Evolutionary conservation across 2,797 vertebrate species (phyloP).

Genomic region (Cottoperca gobio): DNA sequence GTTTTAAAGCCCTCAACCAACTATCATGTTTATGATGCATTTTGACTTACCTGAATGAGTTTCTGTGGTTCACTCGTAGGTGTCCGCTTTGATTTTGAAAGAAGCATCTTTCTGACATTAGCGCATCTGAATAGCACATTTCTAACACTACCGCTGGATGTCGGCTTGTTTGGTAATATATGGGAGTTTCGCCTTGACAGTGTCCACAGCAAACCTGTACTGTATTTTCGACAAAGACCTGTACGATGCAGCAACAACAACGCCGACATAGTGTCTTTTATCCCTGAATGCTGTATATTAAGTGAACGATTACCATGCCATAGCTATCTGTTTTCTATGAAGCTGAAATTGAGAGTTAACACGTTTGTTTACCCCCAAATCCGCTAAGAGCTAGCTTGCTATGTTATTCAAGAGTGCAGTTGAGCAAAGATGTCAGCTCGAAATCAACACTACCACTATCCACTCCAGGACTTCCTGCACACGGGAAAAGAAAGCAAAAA

Average conservation of each 20-base stretch:
- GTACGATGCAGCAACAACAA: constrained; percentile 67
- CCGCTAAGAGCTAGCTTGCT: constrained; percentile 22
- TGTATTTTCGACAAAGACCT: constrained; percentile 61
- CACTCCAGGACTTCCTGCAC: not conserved
- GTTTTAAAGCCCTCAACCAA: not conserved
- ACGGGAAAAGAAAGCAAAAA: not conserved
- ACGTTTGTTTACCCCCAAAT: constrained; percentile 43
- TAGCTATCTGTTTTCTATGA: not conserved
- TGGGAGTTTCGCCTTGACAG: constrained; percentile 49
- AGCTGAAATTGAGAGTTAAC: accelerated
- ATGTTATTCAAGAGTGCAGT: constrained; percentile 38
- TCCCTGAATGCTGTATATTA: not conserved
- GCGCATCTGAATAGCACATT: constrained; percentile 17
- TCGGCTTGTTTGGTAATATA: constrained; percentile 20
- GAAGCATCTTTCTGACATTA: constrained; percentile 18
- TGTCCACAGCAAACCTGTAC: constrained; percentile 48
- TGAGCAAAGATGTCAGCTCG: constrained; percentile 28
- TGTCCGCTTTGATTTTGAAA: constrained; percentile 23
- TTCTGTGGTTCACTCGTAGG: constrained; percentile 41
- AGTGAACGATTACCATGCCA: not conserved
- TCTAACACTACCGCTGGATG: not conserved
- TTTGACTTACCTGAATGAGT: constrained; percentile 72
- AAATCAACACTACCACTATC: not conserved
- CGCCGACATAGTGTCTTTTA: constrained; percentile 73
- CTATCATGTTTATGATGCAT: not conserved